Conservation (phyloP, 2,888 invertebrate genomes). For the Hetaerina titia region DNA sequence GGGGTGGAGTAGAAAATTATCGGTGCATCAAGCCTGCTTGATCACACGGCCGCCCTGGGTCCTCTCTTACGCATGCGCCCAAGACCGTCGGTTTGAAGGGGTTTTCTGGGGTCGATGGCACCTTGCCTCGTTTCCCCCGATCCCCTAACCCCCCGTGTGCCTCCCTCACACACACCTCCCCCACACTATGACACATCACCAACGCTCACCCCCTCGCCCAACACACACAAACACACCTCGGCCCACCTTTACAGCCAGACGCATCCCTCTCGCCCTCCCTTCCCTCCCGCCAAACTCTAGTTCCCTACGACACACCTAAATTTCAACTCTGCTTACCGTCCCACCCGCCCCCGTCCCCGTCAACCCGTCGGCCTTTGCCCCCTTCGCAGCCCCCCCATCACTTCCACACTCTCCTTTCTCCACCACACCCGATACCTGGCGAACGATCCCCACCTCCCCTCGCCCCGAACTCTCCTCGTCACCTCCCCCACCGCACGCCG, state of each 20-base stretch:
- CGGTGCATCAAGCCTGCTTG: constrained; percentile 58
- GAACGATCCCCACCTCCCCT: no score
- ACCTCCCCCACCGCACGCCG: no score
- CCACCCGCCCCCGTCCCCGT: background rate
- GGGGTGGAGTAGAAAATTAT: constrained; percentile 29
- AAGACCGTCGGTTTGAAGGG: constrained; percentile 44
- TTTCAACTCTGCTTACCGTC: background rate
- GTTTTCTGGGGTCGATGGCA: constrained; percentile 57
- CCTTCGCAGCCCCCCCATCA: no score
- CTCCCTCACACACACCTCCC: background rate
- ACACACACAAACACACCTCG: background rate
- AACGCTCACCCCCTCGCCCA: no score
- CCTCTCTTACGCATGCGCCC: constrained; percentile 42
- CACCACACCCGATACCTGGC: no score
- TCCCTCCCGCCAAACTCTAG: background rate
- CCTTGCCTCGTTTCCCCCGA: background rate
- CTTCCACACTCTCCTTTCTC: no score
- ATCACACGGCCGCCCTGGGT: constrained; percentile 28
- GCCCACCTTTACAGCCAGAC: background rate
- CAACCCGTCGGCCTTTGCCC: no score
- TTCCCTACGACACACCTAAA: background rate
- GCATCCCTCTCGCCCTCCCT: background rate
- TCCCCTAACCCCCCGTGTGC: background rate
- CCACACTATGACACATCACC: background rate
- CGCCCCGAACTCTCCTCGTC: no score